phyloP scores from a whole-genome alignment of 2,113 vertebrate genomes.

The Telmatochromis sp. region DNA sequence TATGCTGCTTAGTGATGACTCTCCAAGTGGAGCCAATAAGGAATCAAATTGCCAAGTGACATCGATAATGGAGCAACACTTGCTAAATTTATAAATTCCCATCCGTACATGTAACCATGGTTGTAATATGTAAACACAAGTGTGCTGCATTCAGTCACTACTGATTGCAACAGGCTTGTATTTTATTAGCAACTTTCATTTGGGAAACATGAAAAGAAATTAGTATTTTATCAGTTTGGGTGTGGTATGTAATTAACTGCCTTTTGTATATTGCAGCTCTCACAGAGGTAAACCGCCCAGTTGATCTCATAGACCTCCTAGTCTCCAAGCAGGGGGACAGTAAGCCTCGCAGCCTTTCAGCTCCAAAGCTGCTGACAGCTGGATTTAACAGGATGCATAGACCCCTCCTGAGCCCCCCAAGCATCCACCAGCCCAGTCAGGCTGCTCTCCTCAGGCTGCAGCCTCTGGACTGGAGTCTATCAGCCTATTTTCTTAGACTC shows the following conservation, averaged over 20 bases:
- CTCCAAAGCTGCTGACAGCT: background rate
- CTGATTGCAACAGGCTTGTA: background rate
- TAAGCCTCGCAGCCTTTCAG: background rate
- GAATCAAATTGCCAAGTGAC: background rate
- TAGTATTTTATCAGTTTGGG: background rate
- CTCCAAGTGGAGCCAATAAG: background rate
- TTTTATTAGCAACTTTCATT: background rate
- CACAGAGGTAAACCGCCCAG: background rate
- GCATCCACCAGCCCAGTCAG: background rate
- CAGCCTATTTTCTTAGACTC: background rate
- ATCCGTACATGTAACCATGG: background rate
- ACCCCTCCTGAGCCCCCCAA: background rate
- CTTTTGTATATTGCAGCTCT: background rate
- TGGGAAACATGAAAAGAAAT: background rate
- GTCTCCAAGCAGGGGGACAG: background rate
- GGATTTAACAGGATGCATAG: background rate
- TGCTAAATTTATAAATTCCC: background rate
- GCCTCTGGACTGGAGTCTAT: background rate
- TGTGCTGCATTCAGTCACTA: background rate
- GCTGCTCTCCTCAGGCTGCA: background rate
- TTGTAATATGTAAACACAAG: background rate
- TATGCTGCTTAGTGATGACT: background rate
- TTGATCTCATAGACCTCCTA: background rate
- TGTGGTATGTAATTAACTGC: background rate
- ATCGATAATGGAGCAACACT: background rate